phyloP scores from a whole-genome alignment of 2,888 invertebrate species.

The Lasius fuliginosus region DNA sequence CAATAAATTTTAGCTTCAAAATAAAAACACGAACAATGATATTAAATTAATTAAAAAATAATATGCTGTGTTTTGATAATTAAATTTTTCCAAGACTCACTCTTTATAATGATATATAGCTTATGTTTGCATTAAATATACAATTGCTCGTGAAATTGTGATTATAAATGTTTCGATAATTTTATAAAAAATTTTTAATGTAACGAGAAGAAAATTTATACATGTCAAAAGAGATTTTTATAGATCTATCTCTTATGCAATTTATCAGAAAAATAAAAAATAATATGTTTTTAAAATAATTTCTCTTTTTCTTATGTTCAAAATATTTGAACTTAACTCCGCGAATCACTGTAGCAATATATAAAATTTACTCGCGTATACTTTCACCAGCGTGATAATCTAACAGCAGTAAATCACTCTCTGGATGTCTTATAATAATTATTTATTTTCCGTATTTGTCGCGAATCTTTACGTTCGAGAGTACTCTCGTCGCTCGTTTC shows the following conservation, averaged over 20 bases:
- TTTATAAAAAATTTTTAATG: neutral
- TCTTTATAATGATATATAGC: neutral
- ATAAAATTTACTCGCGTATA: neutral
- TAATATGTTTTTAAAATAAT: neutral
- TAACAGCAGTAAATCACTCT: neutral
- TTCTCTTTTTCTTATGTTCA: too few species aligned
- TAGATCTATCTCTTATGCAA: neutral
- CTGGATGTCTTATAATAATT: neutral
- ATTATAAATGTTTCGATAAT: neutral
- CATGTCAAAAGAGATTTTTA: neutral
- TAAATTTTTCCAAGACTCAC: neutral
- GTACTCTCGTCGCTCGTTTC: neutral
- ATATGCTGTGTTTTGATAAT: neutral
- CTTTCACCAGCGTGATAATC: neutral
- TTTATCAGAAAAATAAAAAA: neutral
- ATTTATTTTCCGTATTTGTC: neutral
- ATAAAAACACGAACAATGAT: neutral
- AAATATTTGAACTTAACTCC: neutral
- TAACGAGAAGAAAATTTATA: neutral
- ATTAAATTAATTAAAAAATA: slow-evolving; percentile 2
- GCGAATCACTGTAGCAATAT: neutral
- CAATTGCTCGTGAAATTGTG: neutral
- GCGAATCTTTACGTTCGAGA: neutral
- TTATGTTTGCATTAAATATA: neutral
- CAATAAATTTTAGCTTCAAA: neutral